Conservation (phyloP, 2,888 invertebrate species). For the Drosophila kanekoi region DNA sequence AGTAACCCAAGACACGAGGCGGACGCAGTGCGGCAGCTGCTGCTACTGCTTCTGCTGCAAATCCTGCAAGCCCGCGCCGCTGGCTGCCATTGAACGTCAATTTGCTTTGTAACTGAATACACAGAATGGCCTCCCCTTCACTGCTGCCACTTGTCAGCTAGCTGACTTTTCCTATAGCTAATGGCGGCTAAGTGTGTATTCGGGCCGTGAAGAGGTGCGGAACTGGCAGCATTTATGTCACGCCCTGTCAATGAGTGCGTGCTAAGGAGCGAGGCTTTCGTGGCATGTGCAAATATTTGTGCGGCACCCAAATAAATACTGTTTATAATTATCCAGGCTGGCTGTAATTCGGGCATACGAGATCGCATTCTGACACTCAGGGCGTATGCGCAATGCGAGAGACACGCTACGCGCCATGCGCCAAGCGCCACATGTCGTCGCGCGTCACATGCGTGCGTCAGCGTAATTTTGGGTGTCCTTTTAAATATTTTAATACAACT, state of each 20-base stretch:
- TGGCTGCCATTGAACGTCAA: slow-evolving; percentile 63
- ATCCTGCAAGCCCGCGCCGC: slow-evolving; percentile 45
- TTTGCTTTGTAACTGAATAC: slow-evolving; percentile 76
- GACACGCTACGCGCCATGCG: no score
- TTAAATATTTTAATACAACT: slow-evolving; percentile 17
- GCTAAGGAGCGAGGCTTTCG: slow-evolving; percentile 42
- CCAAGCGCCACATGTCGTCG: not conserved
- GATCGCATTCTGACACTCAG: slow-evolving; percentile 15
- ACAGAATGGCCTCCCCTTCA: slow-evolving; percentile 1
- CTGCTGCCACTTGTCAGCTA: not conserved
- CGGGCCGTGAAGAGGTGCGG: not conserved
- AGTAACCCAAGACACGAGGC: slow-evolving; percentile 64
- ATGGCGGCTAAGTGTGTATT: slow-evolving; percentile 46
- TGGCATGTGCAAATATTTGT: slow-evolving; percentile 73
- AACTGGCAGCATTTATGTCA: slow-evolving; percentile 52
- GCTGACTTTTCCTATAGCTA: slow-evolving; percentile 33
- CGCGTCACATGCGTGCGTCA: slow-evolving; percentile 33
- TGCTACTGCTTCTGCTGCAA: slow-evolving; percentile 30
- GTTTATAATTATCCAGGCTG: slow-evolving; percentile 69
- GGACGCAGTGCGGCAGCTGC: slow-evolving; percentile 37
- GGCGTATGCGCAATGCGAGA: slow-evolving; percentile 41
- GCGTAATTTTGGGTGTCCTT: not conserved
- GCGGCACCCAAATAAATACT: slow-evolving; percentile 64
- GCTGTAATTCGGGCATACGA: slow-evolving; percentile 50
- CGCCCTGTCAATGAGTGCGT: slow-evolving; percentile 52